Evolutionary conservation across 2,797 vertebrate genomes (phyloP), one percentile per base, ranked within the genome.

Genomic region (Myotis pilosus): DNA sequence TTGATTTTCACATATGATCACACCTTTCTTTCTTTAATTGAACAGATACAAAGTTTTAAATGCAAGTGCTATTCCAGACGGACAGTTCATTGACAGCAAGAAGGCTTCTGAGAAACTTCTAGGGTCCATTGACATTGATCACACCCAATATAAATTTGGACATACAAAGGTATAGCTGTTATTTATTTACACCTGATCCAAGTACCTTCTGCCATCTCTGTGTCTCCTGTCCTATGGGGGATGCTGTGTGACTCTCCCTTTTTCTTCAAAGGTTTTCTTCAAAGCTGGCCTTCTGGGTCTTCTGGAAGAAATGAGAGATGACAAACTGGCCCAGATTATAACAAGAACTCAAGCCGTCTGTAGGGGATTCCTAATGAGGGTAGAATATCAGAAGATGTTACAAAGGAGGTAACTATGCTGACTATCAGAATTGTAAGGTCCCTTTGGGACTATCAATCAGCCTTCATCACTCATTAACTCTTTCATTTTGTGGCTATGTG

Each of bases 51-150:
- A 99, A 97, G 98, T 99, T 75, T 96, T 99, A 97, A 99, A 99
- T 97, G 98, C 99, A 94, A 99, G 99, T 74, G 99, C 99, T 87
- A 99, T 99, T 30, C 99, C 99, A 89, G 99, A 99, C 0, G 99
- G 99, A 5, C 99, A 99, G 88, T 99, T 99, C 98, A 99, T 99
- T 20, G 99, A 99, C 69, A 99, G 99, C 98, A 98, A 99, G 97
- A 99, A 99, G 92, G 98, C 98, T 94, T 98, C 98, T 4, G 98
- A 99, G 97, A 99, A 99, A 93, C 98, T 99, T 47, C 96, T 99
- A 91, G 98, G 97, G 0, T 99, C 98, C 30, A 99, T 99, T 10
- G 98, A 99, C 95, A 96, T 99, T 11, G 99, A 99, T 53, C 98
- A 99, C 5, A 98, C 98, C 3, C 99, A 99, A 57, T 99, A 99